Percentiles rank a stretch among this genome's conserved stretches.
Evolutionary conservation across 2,888 invertebrate species (phyloP).

Genomic region (Meiosimyza decipiens): DNA sequence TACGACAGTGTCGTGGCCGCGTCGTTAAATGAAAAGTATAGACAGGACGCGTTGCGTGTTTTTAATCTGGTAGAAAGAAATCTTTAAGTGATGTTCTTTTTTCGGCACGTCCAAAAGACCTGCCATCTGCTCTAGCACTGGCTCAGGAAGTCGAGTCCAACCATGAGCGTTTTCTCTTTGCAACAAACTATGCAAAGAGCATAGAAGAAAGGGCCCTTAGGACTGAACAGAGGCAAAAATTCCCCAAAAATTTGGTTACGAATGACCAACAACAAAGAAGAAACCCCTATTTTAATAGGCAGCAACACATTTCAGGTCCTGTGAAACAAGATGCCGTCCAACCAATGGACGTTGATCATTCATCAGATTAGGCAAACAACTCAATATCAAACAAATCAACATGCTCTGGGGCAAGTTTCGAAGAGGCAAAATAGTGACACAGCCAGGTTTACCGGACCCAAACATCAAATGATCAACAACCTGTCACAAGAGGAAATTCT

Average conservation of each 20-base stretch:
- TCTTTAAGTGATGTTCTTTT: constrained; percentile 39
- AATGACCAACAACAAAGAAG: too few species aligned
- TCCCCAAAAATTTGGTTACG: too few species aligned
- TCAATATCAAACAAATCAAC: too few species aligned
- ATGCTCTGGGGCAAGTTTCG: too few species aligned
- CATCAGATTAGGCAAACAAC: neutral
- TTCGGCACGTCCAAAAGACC: constrained; percentile 33
- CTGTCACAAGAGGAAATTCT: neutral
- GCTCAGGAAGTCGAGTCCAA: constrained; percentile 6
- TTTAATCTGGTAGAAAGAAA: constrained; percentile 37
- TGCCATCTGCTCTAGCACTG: constrained; percentile 32
- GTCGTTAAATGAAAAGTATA: constrained; percentile 40
- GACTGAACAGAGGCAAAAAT: too few species aligned
- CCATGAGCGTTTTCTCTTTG: constrained; percentile 35
- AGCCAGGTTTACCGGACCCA: too few species aligned
- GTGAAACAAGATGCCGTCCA: too few species aligned
- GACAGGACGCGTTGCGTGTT: constrained; percentile 37
- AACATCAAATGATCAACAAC: too few species aligned
- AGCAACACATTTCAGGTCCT: neutral
- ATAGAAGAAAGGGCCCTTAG: neutral
- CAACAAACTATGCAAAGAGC: constrained; percentile 16
- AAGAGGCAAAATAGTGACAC: too few species aligned
- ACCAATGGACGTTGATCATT: too few species aligned
- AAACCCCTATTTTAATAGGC: too few species aligned
- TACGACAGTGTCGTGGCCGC: constrained; percentile 28